Evolutionary conservation across 2,888 invertebrate species (phyloP).

Genomic region (Baccha elongata): DNA sequence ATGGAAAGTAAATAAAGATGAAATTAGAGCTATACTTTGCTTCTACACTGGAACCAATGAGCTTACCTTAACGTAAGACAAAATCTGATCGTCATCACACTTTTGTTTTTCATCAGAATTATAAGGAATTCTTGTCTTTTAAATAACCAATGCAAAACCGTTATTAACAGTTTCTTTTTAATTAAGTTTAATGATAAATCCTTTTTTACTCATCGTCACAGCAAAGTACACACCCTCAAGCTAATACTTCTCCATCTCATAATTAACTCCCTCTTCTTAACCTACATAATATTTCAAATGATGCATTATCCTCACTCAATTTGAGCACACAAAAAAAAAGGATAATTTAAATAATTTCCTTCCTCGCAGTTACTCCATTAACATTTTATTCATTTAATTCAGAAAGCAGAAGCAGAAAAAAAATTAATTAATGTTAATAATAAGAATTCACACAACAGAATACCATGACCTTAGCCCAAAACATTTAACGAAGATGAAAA

Average conservation of each 20-base stretch:
- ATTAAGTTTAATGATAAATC: too few species aligned
- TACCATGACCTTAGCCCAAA: constrained; percentile 68
- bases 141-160: too few species aligned
- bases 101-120: too few species aligned
- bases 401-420: constrained; percentile 35
- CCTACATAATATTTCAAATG: constrained; percentile 32
- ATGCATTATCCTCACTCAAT: constrained; percentile 63
- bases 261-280: constrained; percentile 6
- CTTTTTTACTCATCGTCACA: too few species aligned
- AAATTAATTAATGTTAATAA: constrained; percentile 67
- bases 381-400: constrained; percentile 52
- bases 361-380: constrained; percentile 52
- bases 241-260: constrained; percentile 3
- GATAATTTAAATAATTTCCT: constrained; percentile 64
- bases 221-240: not conserved
- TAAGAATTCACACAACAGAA: constrained; percentile 71
- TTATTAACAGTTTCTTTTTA: too few species aligned
- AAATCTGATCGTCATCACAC: too few species aligned
- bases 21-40: too few species aligned
- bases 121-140: too few species aligned
- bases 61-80: too few species aligned
- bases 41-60: too few species aligned
- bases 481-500: constrained; percentile 31
- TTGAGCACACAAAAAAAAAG: constrained; percentile 43
- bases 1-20: too few species aligned